These are phyloP conservation scores for Tringa solitaria DNA, from an alignment of 2,113 vertebrate genomes.

Conservation along the genomic window DNA sequence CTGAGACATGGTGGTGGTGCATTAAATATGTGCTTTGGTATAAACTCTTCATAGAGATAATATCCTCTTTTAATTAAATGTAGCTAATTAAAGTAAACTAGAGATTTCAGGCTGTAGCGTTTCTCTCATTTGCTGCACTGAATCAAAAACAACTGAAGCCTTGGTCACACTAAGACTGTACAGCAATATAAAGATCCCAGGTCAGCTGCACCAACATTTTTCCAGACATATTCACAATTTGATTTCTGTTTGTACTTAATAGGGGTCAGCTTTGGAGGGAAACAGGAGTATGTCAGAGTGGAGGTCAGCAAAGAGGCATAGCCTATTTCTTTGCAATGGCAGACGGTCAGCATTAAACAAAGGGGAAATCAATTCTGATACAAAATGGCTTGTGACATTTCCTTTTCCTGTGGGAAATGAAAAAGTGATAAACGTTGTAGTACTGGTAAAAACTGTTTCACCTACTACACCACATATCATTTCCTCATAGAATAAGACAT, in stretches of 20 bases:
- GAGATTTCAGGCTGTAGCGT: not conserved
- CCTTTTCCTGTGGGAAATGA: conserved; percentile 3
- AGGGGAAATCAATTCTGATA: not conserved
- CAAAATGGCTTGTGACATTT: not conserved
- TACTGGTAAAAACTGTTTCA: not conserved
- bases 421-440: not conserved
- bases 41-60: not conserved
- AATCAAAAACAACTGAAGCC: not conserved
- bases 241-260: not conserved
- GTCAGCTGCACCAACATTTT: not conserved
- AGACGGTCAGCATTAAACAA: not conserved
- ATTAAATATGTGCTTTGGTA: not conserved
- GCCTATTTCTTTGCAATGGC: not conserved
- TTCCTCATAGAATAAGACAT: not conserved
- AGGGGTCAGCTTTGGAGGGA: not conserved
- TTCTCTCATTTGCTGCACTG: not conserved
- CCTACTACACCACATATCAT: not conserved
- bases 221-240: not conserved
- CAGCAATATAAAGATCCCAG: not conserved
- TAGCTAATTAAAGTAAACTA: conserved; percentile 5
- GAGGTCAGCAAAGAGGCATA: not conserved
- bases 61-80: not conserved
- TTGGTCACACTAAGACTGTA: not conserved
- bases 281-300: not conserved
- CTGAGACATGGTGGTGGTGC: not conserved